phyloP scores from a whole-genome alignment of 2,888 invertebrate genomes.

The Noctua pronuba region DNA sequence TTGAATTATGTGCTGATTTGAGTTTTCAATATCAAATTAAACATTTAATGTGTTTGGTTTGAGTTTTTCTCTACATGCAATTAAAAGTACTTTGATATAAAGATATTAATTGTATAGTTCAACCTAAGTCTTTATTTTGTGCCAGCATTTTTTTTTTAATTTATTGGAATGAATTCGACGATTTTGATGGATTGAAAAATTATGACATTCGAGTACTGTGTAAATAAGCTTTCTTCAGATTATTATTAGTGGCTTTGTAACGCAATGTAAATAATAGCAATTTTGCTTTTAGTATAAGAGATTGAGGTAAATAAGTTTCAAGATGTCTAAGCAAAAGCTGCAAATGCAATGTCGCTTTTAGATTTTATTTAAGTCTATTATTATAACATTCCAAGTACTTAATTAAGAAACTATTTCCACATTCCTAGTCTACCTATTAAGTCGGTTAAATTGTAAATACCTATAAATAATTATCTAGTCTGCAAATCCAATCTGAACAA shows the following conservation, averaged over 20 bases:
- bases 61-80: background rate
- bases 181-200: background rate
- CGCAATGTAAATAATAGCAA: slow-evolving; percentile 32
- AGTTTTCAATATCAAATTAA: background rate
- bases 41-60: background rate
- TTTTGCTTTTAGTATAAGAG: slow-evolving; percentile 22
- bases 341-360: slow-evolving; percentile 3
- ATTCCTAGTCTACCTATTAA: slow-evolving; percentile 17
- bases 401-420: slow-evolving; percentile 5
- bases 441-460: slow-evolving; percentile 37
- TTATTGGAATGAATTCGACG: background rate
- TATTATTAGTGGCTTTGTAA: slow-evolving; percentile 18
- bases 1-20: background rate
- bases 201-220: slow-evolving; percentile 1
- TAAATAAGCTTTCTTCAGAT: slow-evolving; percentile 25
- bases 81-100: background rate
- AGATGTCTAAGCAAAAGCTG: background rate
- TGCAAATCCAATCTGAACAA: slow-evolving; percentile 10
- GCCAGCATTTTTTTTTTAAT: background rate
- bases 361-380: background rate
- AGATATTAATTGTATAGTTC: background rate
- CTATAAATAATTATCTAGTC: background rate
- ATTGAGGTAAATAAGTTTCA: background rate
- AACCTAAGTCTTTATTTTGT: background rate
- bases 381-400: slow-evolving; percentile 5